Evolutionary conservation across 30 jellyfish, hydroid and myxozoan species (phyloP).

Genomic region (Aurelia aurita): DNA sequence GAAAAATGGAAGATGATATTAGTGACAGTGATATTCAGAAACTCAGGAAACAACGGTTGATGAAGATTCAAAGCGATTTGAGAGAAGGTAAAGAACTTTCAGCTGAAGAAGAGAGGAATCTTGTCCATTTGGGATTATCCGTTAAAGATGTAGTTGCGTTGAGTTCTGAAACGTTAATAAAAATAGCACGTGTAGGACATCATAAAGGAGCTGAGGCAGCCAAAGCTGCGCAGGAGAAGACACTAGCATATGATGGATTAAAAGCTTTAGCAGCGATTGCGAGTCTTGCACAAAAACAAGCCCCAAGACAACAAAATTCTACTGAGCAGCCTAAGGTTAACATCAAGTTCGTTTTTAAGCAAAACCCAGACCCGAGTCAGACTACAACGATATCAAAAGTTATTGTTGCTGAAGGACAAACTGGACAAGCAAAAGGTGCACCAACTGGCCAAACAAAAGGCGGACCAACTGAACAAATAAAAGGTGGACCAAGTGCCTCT

Average conservation of each 20-base stretch:
- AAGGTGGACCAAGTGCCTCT: no score
- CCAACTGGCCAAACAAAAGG: no score
- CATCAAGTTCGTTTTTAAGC: neutral
- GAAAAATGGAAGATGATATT: neutral
- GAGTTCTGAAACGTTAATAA: neutral
- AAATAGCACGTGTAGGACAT: neutral
- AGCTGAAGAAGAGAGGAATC: slow-evolving; percentile 48
- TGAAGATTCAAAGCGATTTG: slow-evolving; percentile 29
- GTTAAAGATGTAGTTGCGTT: slow-evolving; percentile 21
- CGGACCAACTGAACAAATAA: no score
- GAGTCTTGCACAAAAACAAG: slow-evolving; percentile 10
- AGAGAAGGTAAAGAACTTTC: slow-evolving; percentile 42
- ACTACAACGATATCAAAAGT: neutral
- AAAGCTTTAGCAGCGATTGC: slow-evolving; percentile 32
- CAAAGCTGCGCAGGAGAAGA: neutral
- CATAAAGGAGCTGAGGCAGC: neutral
- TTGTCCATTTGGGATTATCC: slow-evolving; percentile 38
- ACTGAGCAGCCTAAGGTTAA: neutral
- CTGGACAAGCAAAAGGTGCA: no score
- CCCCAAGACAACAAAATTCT: no score
- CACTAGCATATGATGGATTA: neutral
- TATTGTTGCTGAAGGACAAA: neutral
- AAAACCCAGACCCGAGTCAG: neutral
- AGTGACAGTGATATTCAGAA: slow-evolving; percentile 43
- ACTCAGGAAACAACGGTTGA: slow-evolving; percentile 39